A percentile compares a stretch with the other conserved stretches of the same genome.
phyloP scores from a whole-genome alignment of 2,888 invertebrate genomes.

The Tetrapedia diversipes region DNA sequence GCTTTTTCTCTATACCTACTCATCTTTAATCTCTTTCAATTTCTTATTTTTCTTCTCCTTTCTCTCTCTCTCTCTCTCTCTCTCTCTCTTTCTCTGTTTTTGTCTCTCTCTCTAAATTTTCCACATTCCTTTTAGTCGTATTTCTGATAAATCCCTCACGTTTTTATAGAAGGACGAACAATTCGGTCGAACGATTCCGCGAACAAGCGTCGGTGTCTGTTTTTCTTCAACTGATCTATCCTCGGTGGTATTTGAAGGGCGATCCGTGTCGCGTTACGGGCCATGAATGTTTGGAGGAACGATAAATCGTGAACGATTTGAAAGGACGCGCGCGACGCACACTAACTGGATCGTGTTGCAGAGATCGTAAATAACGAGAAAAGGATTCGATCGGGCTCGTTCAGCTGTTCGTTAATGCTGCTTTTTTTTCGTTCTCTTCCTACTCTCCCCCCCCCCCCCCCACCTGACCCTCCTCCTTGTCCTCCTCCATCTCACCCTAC shows the following conservation, averaged over 20 bases:
- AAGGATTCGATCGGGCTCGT: slow-evolving; percentile 56
- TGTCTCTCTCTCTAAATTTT: neutral
- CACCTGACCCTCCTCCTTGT: too few species aligned
- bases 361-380: slow-evolving; percentile 59
- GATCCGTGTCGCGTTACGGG: slow-evolving; percentile 25
- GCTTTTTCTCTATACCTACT: too few species aligned
- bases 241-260: neutral
- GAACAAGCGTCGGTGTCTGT: neutral
- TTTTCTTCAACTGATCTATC: neutral
- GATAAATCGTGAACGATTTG: slow-evolving; percentile 43
- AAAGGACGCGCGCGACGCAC: slow-evolving; percentile 17
- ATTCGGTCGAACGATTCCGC: neutral
- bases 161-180: too few species aligned
- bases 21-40: fast-evolving
- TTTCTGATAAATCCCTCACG: too few species aligned
- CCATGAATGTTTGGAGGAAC: slow-evolving; percentile 8
- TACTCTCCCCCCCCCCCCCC: too few species aligned
- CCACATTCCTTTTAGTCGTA: too few species aligned
- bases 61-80: neutral
- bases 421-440: too few species aligned
- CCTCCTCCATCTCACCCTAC: too few species aligned
- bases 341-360: slow-evolving; percentile 47
- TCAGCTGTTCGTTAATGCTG: too few species aligned
- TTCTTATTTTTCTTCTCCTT: neutral
- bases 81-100: too few species aligned